Conservation (phyloP, 2,888 invertebrate species). For the Diarsia brunnea region DNA sequence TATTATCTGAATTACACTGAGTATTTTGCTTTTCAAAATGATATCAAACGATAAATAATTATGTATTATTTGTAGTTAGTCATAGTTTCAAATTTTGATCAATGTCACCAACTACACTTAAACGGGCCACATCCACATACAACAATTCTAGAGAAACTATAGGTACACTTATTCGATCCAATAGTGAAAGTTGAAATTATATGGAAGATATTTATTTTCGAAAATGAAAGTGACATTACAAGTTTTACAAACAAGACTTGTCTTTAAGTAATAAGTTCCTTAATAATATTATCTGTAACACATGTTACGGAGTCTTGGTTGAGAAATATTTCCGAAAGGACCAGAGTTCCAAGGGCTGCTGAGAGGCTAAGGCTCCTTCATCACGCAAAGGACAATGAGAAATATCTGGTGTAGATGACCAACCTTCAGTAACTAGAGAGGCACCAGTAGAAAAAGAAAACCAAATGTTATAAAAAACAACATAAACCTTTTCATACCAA, state of each 20-base stretch:
- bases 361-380: background rate
- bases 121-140: background rate
- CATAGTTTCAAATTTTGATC: background rate
- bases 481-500: background rate
- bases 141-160: slow-evolving; percentile 11
- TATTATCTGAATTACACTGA: background rate
- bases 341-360: background rate
- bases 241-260: slow-evolving; percentile 26
- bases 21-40: background rate
- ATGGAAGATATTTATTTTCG: background rate
- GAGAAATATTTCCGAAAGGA: background rate
- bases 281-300: slow-evolving; percentile 5
- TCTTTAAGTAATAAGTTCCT: background rate
- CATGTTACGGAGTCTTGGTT: background rate
- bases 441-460: background rate
- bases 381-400: background rate
- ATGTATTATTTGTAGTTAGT: background rate
- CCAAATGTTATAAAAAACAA: background rate
- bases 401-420: background rate
- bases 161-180: slow-evolving; percentile 6
- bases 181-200: slow-evolving; percentile 42
- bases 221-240: slow-evolving; percentile 37
- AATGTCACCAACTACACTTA: background rate
- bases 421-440: too few relatives aligned
- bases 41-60: background rate